A percentile compares a stretch with the other conserved stretches of the same genome.
Evolutionary conservation across 2,797 vertebrate genomes (phyloP).

Genomic region (Anabacerthia variegaticeps): DNA sequence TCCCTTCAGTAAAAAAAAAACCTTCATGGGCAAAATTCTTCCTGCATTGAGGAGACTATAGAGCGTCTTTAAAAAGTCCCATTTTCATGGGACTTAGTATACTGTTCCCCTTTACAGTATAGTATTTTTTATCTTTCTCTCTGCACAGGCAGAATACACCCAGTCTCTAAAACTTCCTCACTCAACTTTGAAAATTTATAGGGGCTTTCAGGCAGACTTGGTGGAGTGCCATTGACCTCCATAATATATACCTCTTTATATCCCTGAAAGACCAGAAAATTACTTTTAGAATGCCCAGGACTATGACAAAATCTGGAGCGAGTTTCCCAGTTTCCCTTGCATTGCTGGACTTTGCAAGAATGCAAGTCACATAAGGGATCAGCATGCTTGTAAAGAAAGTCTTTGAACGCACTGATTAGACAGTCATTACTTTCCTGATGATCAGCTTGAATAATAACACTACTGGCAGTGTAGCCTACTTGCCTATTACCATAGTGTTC

Average conservation of each 20-base stretch:
- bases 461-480: neutral
- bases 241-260: constrained; percentile 69
- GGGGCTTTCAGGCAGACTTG: constrained; percentile 66
- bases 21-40: constrained; percentile 72
- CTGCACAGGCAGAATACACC: constrained; percentile 28
- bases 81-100: constrained; percentile 72
- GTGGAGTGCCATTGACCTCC: constrained; percentile 74
- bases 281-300: constrained; percentile 67
- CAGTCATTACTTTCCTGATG: neutral
- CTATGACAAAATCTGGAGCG: constrained; percentile 68
- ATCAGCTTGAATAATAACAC: neutral
- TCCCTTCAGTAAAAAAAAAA: constrained; percentile 58
- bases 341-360: constrained; percentile 23
- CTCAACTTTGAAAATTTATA: constrained; percentile 78
- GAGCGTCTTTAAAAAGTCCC: neutral
- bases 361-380: neutral
- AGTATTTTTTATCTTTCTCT: constrained; percentile 55
- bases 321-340: constrained; percentile 20
- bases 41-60: neutral
- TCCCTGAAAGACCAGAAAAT: constrained; percentile 73
- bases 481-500: neutral
- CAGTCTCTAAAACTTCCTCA: constrained; percentile 68
- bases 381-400: neutral
- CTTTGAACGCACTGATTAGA: constrained; percentile 33
- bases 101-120: constrained; percentile 51